Base-by-base conservation (phyloP, 2,888 invertebrate genomes). In the Scaptomyza flava region DNA sequence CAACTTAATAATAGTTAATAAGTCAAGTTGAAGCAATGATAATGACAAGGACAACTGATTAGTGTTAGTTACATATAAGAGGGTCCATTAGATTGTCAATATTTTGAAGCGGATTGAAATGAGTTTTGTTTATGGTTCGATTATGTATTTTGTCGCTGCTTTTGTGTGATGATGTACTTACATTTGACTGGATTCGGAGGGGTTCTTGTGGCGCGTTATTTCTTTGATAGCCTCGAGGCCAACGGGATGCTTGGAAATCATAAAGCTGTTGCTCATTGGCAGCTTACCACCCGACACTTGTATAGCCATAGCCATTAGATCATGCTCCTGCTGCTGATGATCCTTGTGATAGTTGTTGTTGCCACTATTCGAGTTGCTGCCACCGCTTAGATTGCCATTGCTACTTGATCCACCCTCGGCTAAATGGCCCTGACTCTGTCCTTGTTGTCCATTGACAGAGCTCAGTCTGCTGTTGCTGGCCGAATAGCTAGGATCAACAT, bases 171-270 rank as follows among this genome's bases (percentile, higher is more conserved):
- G 51, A 38, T 38, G 33, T 72, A 90, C 91, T 89, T 84, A 92
- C 92, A 92, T 92, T 90, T 92, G 92, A 79, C 91, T 92, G 51
- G 91, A 91, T 69, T 92, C 92, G 64, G 92, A 91, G 66, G 93
- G 92, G 79, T 94, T 94, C 81, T 93, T 93, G 81, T 94, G 94
- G 47, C 94, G 93, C 56, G 95, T 96, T 73, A 96, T 93, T 89
- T 96, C 95, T 87, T 96, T 95, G 82, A 96, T 95, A 79, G 96
- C 96, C 51, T 96, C 96, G 89, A 96, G 92, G 31, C 96, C 96
- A 75, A 96, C 96, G 68, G 95, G 95, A 91, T 95, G 95, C 67
- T 92, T 92, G 64, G 91, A 87, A 63, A 92, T 90, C 89, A 91
- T 89, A 69, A 91, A 92, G 70, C 91, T 92, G 76, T 89, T 91